Conservation (phyloP, 2,113 vertebrate species). For the Terrapene triunguis region DNA sequence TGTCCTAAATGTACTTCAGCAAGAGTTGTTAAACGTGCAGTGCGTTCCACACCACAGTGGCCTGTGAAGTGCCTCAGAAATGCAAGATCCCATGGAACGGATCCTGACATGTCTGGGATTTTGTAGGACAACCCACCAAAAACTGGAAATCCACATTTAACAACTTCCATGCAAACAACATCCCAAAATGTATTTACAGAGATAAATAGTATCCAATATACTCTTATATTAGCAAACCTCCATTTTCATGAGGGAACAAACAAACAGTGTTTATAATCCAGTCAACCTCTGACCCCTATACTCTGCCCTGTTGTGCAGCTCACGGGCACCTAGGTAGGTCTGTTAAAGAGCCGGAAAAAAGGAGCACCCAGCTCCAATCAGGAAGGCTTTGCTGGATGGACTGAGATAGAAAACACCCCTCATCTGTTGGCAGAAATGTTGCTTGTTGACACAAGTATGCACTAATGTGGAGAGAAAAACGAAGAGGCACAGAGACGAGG, state of each 20-base stretch:
- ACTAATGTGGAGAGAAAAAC: neutral
- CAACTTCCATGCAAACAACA: neutral
- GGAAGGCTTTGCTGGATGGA: neutral
- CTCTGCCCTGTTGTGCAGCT: neutral
- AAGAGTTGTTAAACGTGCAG: neutral
- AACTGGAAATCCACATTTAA: neutral
- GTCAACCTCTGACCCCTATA: neutral
- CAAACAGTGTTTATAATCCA: neutral
- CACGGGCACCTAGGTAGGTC: neutral
- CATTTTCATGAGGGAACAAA: neutral
- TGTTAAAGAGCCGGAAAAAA: neutral
- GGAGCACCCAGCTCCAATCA: neutral
- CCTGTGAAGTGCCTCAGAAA: neutral
- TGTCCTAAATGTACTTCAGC: neutral
- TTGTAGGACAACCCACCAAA: neutral
- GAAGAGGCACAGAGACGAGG: neutral
- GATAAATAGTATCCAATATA: neutral
- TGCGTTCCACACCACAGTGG: neutral
- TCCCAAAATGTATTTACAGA: neutral
- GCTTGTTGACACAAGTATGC: neutral
- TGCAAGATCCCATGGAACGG: neutral
- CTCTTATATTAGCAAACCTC: no score
- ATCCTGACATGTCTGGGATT: rapidly evolving
- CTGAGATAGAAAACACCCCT: neutral
- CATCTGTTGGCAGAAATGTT: neutral